Percentiles rank a stretch among this genome's conserved stretches.
Evolutionary conservation across 2,797 vertebrate genomes (phyloP).

Genomic region (Natrix natrix): DNA sequence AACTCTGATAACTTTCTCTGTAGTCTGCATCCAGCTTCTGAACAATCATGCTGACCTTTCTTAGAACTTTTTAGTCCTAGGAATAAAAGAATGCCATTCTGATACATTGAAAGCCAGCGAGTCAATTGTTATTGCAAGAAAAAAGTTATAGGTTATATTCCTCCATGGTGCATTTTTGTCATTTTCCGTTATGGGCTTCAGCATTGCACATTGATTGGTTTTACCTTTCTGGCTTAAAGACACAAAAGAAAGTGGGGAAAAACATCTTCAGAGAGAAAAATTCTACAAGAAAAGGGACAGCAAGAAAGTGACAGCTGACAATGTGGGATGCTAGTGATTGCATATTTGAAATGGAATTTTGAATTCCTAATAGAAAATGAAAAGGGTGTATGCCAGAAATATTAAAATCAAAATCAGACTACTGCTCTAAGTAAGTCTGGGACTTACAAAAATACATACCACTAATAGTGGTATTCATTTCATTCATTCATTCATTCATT

Average conservation of each 20-base stretch:
- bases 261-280: neutral
- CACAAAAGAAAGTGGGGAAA: neutral
- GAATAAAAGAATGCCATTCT: constrained; percentile 8
- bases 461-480: neutral
- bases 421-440: neutral
- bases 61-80: constrained; percentile 1
- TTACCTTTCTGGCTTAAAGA: constrained; percentile 5
- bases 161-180: neutral
- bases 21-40: neutral
- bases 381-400: neutral
- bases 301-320: neutral
- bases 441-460: neutral
- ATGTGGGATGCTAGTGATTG: neutral
- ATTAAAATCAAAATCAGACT: neutral
- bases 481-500: neutral
- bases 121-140: constrained; percentile 16
- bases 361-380: neutral
- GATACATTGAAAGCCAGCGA: constrained; percentile 1
- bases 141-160: constrained; percentile 23
- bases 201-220: constrained; percentile 22
- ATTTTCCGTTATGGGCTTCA: constrained; percentile 14
- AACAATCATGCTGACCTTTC: neutral
- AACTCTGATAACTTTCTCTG: neutral
- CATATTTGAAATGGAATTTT: neutral
- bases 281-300: neutral